Percentiles rank a stretch among this genome's conserved stretches.
phyloP scores from a whole-genome alignment of 2,797 vertebrate species.

The Protosalanx chinensis region DNA sequence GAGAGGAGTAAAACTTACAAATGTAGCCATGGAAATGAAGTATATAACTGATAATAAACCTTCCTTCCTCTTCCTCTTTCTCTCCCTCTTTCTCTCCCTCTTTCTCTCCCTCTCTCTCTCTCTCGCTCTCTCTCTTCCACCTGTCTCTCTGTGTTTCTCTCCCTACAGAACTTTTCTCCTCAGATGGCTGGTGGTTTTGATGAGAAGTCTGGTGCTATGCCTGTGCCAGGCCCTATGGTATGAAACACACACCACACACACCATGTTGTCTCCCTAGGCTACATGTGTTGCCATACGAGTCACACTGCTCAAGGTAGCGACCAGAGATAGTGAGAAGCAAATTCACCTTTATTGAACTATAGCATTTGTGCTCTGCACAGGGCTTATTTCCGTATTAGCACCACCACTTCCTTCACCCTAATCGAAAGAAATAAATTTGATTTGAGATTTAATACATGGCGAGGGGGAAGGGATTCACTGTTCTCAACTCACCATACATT shows the following conservation, averaged over 20 bases:
- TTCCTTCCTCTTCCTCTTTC: background rate
- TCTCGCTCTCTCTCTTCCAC: background rate
- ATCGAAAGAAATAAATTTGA: too few species aligned
- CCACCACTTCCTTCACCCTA: too few species aligned
- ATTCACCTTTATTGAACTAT: too few species aligned
- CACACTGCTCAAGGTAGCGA: background rate
- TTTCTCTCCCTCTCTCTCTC: background rate
- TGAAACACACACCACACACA: conserved; percentile 33
- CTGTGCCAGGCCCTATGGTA: conserved; percentile 92
- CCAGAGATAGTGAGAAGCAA: background rate
- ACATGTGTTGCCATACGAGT: background rate
- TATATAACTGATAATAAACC: background rate
- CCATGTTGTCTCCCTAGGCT: background rate
- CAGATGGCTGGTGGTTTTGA: conserved; percentile 91
- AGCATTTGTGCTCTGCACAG: too few species aligned
- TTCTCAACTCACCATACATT: too few species aligned
- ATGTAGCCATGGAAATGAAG: background rate
- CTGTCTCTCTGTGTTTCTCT: background rate
- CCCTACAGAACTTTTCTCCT: conserved; percentile 90
- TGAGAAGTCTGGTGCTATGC: conserved; percentile 83
- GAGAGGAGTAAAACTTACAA: background rate
- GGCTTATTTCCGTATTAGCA: too few species aligned
- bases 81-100: background rate
- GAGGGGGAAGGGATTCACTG: too few species aligned
- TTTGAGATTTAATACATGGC: too few species aligned